These are phyloP conservation scores for Elgonia sp. DNA, from an alignment of 2,888 invertebrate species.

Conservation along the genomic window DNA sequence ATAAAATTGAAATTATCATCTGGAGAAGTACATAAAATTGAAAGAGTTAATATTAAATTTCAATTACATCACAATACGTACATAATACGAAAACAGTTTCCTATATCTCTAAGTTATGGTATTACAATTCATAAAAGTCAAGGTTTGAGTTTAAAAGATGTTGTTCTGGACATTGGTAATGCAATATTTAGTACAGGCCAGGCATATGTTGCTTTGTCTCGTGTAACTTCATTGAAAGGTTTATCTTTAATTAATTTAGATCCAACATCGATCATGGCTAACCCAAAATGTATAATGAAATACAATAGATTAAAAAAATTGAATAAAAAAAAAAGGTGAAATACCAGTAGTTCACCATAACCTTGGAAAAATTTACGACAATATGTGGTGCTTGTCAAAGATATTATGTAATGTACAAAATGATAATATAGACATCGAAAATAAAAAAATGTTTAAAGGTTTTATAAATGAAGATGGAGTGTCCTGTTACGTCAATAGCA, in stretches of 20 bases:
- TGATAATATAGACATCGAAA: background rate
- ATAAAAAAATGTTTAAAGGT: background rate
- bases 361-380: background rate
- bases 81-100: constrained; percentile 74
- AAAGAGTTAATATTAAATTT: constrained; percentile 74
- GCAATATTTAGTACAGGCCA: background rate
- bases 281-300: background rate
- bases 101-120: constrained; percentile 76
- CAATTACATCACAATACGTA: background rate
- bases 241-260: background rate
- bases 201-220: too few species aligned
- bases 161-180: background rate
- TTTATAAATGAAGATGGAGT: constrained; percentile 20
- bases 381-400: constrained; percentile 1
- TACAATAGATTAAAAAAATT: constrained; percentile 4
- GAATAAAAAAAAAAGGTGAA: background rate
- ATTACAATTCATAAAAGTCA: constrained; percentile 79
- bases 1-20: constrained; percentile 67
- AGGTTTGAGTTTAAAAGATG: background rate
- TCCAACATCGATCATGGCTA: constrained; percentile 65
- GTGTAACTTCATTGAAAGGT: background rate
- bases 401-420: background rate
- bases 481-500: constrained; percentile 24
- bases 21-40: constrained; percentile 67
- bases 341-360: background rate